These are phyloP conservation scores for Tor tambroides DNA, from an alignment of 2,113 vertebrate species.

Conservation along the genomic window DNA sequence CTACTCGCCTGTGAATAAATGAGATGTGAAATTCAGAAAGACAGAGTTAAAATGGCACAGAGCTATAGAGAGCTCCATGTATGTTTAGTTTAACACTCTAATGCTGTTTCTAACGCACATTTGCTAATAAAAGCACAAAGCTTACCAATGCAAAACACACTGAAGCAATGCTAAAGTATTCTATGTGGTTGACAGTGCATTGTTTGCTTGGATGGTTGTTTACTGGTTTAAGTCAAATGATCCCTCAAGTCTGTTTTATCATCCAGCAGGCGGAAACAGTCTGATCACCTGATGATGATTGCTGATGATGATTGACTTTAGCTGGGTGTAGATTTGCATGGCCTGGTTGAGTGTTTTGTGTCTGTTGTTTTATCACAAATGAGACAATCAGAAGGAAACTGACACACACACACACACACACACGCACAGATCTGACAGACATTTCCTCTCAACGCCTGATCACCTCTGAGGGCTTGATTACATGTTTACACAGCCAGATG, in stretches of 20 bases:
- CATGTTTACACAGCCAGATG: conserved; percentile 14
- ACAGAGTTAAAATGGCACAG: neutral
- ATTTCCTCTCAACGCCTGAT: conserved; percentile 25
- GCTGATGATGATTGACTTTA: neutral
- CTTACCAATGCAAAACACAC: neutral
- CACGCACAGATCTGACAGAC: neutral
- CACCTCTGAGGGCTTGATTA: conserved; percentile 14
- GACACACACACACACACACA: neutral
- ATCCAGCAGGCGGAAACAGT: neutral
- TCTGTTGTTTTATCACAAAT: conserved; percentile 19
- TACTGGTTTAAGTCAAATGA: no score
- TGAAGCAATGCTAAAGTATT: neutral
- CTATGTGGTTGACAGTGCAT: neutral
- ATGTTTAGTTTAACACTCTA: neutral
- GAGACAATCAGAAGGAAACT: conserved; percentile 18
- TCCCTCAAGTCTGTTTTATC: neutral
- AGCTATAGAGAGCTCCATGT: neutral
- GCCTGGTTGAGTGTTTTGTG: neutral
- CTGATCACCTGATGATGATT: neutral
- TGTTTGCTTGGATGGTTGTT: no score
- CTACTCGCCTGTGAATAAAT: neutral
- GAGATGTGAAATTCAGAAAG: neutral
- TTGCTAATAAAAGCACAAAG: neutral
- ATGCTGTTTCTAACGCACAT: neutral
- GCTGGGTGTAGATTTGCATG: neutral